These are phyloP conservation scores for Alviniconcha marisindica DNA, from an alignment of 1,140 invertebrate species.

Conservation along the genomic window DNA sequence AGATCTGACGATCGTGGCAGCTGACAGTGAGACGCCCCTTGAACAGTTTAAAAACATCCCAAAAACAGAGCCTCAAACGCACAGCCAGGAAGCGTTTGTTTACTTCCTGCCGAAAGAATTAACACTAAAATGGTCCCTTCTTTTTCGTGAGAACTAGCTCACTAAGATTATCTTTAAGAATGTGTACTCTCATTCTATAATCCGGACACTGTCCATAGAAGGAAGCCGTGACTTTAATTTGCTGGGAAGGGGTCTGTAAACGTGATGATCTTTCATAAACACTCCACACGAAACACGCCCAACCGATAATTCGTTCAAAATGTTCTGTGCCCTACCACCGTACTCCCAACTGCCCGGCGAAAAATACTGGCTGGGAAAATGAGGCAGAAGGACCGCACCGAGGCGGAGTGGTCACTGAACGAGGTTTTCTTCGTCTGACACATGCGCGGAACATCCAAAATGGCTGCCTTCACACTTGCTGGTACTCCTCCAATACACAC, in stretches of 20 bases:
- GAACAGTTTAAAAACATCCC: too few species aligned
- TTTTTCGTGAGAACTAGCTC: too few species aligned
- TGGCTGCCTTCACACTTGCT: conserved; percentile 54
- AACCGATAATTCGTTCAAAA: background rate
- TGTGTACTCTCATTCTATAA: too few species aligned
- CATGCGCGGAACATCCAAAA: conserved; percentile 59
- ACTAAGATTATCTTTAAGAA: too few species aligned
- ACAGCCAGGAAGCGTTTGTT: background rate
- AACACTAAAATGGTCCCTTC: background rate
- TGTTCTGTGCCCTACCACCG: background rate
- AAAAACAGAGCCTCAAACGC: background rate
- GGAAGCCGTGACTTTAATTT: too few species aligned
- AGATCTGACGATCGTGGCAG: too few species aligned
- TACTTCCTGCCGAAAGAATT: background rate
- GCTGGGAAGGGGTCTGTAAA: too few species aligned
- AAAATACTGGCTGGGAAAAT: background rate
- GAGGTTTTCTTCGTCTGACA: conserved; percentile 15
- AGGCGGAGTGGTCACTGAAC: conserved; percentile 26
- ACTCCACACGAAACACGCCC: conserved; percentile 33
- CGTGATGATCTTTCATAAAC: background rate
- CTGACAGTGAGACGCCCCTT: too few species aligned
- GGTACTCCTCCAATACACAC: conserved; percentile 30
- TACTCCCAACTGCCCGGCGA: background rate
- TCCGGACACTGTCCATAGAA: too few species aligned
- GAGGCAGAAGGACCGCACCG: background rate